Base-by-base conservation (phyloP, 2,888 invertebrate genomes). In the Morinoia aosen region DNA sequence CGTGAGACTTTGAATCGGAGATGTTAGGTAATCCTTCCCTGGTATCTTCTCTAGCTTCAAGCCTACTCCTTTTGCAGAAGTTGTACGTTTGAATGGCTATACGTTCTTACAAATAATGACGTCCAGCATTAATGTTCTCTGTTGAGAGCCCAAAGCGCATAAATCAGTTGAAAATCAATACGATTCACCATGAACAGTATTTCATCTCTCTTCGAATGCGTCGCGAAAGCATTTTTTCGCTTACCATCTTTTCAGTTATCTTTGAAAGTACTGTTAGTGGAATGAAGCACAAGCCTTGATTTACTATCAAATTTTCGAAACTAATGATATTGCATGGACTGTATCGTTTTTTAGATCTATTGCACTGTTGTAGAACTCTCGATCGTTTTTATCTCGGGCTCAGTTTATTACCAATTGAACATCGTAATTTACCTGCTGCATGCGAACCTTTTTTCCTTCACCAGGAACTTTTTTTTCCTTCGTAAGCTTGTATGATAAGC, bases 21-120 rank as follows among this genome's bases (percentile, higher is more conserved):
- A 76, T 76, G 33, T 76, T 76, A 76, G 76, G 76, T 76, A 76
- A 76, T 76, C 76, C 76, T 76, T 76, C 76, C 33, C 76, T 76
- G 19, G 19, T 76, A 76, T 76, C 76, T 76, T 33, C 25, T 16
- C 76, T 76, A 33, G 25, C 76, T 76, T 76, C 76, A 76, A 76
- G 76, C 76, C 33, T 76, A 25, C 76, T 76, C 16, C 3, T 16
- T 76, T 76, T 76, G 76, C 10, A 33, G 1, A 76, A 76, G 76
- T 76, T 25, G 19, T 33, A 12, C 25, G 25, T 76, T 76, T 76
- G 3, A 16, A 12, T 14, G 25, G 25, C 0, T 14, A 33, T 76
- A 10, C 16, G 10, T 33, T 76, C 25, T 33, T 0, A 2, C 16
- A 16, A 33, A 76, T 1, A 76, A 19, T 76, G 76, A 19, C 3